phyloP scores from a whole-genome alignment of 2,888 invertebrate genomes.

The Amphipoea oculea region DNA sequence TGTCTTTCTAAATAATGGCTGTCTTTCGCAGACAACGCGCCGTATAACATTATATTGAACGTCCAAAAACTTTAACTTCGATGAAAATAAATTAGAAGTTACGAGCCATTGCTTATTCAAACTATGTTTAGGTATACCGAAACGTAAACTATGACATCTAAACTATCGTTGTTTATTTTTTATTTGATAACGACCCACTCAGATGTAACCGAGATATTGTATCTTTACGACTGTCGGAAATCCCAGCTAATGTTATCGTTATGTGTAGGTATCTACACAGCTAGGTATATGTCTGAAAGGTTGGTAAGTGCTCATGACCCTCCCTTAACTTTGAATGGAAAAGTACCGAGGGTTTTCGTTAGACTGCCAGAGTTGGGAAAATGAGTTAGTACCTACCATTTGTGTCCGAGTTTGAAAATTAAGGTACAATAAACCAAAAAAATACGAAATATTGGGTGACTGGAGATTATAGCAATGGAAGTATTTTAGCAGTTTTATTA shows the following conservation, averaged over 20 bases:
- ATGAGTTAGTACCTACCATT: slow-evolving; percentile 52
- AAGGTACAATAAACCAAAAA: slow-evolving; percentile 8
- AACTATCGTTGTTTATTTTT: slow-evolving; percentile 32
- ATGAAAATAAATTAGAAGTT: slow-evolving; percentile 46
- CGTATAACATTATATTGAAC: slow-evolving; percentile 47
- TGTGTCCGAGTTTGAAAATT: slow-evolving; percentile 28
- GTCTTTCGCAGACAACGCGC: slow-evolving; percentile 51
- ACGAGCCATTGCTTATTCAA: slow-evolving; percentile 21
- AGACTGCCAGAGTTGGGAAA: slow-evolving; percentile 41
- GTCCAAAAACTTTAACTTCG: slow-evolving; percentile 34
- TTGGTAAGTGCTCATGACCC: slow-evolving; percentile 52
- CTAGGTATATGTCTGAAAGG: slow-evolving; percentile 39
- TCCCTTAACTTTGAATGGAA: slow-evolving; percentile 53
- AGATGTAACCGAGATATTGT: slow-evolving; percentile 48
- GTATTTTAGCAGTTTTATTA: background rate
- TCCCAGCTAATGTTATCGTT: slow-evolving; percentile 48
- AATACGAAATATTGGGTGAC: background rate
- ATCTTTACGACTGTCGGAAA: slow-evolving; percentile 56
- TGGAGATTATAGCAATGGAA: background rate
- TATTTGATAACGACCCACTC: slow-evolving; percentile 45
- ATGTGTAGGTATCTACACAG: slow-evolving; percentile 5
- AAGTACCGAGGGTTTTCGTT: slow-evolving; percentile 54
- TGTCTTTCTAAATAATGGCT: slow-evolving; percentile 61
- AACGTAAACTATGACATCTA: slow-evolving; percentile 14
- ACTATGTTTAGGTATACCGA: slow-evolving; percentile 15